These are phyloP conservation scores for Apamea sordens DNA, from an alignment of 2,888 invertebrate species.

Conservation along the genomic window DNA sequence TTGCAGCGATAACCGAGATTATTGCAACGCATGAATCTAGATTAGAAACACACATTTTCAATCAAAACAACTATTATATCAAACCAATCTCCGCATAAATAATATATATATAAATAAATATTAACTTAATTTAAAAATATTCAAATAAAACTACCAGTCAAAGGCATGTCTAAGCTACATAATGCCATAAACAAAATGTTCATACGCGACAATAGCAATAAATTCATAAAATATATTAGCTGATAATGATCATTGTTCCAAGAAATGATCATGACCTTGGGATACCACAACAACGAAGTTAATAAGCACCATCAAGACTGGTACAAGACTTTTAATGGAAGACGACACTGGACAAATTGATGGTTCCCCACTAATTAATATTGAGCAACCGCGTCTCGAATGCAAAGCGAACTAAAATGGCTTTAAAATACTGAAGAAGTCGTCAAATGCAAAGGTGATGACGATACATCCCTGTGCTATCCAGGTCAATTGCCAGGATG, in stretches of 20 bases:
- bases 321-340: slow-evolving; percentile 41
- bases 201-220: slow-evolving; percentile 22
- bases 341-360: slow-evolving; percentile 68
- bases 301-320: slow-evolving; percentile 37
- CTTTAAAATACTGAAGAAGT: slow-evolving; percentile 27
- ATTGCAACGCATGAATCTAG: slow-evolving; percentile 12
- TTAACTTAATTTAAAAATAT: background rate
- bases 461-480: slow-evolving; percentile 37
- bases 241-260: slow-evolving; percentile 37
- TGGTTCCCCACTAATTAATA: slow-evolving; percentile 66
- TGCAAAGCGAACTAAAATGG: slow-evolving; percentile 38
- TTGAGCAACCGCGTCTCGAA: slow-evolving; percentile 41
- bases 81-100: slow-evolving; percentile 24
- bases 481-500: slow-evolving; percentile 49
- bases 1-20: slow-evolving; percentile 24
- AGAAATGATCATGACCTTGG: slow-evolving; percentile 51
- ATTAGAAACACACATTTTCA: slow-evolving; percentile 20
- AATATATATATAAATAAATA: no score
- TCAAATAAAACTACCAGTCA: background rate
- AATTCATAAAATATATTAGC: slow-evolving; percentile 42
- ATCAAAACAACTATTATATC: slow-evolving; percentile 10
- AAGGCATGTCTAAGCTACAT: background rate
- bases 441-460: slow-evolving; percentile 19
- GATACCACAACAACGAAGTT: slow-evolving; percentile 29
- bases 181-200: slow-evolving; percentile 6